Conservation (phyloP, 2,113 vertebrate species). For the Limnothrissa miodon region DNA sequence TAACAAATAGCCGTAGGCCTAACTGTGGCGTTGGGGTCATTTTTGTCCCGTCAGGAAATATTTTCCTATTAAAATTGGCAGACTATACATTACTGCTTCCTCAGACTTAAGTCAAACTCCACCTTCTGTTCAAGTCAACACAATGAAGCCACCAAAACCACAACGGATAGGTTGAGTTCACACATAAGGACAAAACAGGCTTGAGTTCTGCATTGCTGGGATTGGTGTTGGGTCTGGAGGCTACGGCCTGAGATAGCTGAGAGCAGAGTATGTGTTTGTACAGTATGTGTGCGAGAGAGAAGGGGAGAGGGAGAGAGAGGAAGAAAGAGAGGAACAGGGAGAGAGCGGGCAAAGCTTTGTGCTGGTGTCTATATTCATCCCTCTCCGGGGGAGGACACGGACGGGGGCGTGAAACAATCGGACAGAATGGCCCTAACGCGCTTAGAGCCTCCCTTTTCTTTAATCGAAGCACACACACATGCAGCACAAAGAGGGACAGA, state of each 20-base stretch:
- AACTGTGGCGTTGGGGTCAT: too few species aligned
- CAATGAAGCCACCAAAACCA: not conserved
- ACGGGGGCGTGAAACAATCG: slow-evolving; percentile 75
- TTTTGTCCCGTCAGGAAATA: too few species aligned
- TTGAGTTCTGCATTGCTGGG: not conserved
- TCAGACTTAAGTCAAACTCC: not conserved
- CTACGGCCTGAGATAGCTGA: not conserved
- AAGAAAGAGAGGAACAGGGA: slow-evolving; percentile 44
- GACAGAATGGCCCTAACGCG: slow-evolving; percentile 76
- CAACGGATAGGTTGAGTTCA: not conserved
- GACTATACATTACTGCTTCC: too few species aligned
- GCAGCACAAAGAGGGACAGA: slow-evolving; percentile 70
- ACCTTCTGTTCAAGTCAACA: not conserved
- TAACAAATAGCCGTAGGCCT: too few species aligned
- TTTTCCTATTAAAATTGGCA: too few species aligned
- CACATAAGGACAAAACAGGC: not conserved
- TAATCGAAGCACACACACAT: slow-evolving; percentile 78
- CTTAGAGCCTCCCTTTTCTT: slow-evolving; percentile 78
- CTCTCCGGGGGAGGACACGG: slow-evolving; percentile 74
- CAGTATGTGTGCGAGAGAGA: too few species aligned
- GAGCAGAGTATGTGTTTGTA: too few species aligned
- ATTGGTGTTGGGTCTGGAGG: not conserved
- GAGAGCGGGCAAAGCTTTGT: slow-evolving; percentile 58
- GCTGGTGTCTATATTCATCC: slow-evolving; percentile 60
- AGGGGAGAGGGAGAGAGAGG: not conserved